Evolutionary conservation across 2,797 vertebrate species (phyloP), one percentile per base, ranked within the genome.

Genomic region (Heterohyrax brucei): DNA sequence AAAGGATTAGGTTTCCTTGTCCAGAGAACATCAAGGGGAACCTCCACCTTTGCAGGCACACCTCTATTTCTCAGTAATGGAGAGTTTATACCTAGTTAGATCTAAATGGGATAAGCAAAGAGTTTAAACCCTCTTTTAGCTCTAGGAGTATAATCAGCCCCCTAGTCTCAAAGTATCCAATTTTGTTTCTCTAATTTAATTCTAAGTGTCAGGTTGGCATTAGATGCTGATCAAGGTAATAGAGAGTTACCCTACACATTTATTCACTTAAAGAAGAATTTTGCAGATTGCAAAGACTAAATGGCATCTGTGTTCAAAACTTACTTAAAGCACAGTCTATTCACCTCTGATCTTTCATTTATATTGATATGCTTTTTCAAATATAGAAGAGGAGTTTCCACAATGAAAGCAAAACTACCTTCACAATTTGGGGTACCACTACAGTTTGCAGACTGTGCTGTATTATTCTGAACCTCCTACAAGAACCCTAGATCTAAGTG

Each of bases 11-110:
- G 92, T 98, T 98, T 98, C 98, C 97, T 96, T 93, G 97, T 97
- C 97, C 96, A 96, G 44, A 85, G 97, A 98, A 98, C 98, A 98
- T 98, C 98, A 99, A 98, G 98, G 98, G 97, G 81, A 98, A 96
- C 96, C 97, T 97, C 96, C 97, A 96, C 97, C 93, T 98, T 98
- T 94, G 97, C 98, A 98, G 98, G 98, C 97, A 98, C 98, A 98
- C 98, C 98, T 98, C 98, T 98, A 70, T 77, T 98, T 97, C 96
- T 93, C 88, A 94, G 97, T 98, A 98, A 97, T 96, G 97, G 98
- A 97, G 96, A 98, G 94, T 98, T 98, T 98, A 98, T 98, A 98
- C 89, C 94, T 92, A 94, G 84, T 96, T 96, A 97, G 97, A 98
- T 98, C 97, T 97, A 98, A 98, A 93, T 97, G 94, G 95, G 98